phyloP scores from a whole-genome alignment of 2,797 vertebrate species.

The Salarias fasciatus region DNA sequence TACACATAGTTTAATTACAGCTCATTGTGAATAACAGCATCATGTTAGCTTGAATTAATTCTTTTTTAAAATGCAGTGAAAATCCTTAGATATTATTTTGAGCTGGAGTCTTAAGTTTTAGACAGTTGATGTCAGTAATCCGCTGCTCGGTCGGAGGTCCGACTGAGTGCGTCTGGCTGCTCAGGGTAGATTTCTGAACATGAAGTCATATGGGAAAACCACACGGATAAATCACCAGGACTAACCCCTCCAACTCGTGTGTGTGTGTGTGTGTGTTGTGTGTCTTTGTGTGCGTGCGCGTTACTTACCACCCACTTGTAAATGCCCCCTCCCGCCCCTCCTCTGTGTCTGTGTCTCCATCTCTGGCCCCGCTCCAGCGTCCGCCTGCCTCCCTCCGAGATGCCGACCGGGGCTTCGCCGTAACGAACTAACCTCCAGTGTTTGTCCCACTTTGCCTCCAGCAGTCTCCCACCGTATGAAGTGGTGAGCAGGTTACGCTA shows the following conservation, averaged over 20 bases:
- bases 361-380: conserved; percentile 37
- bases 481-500: conserved; percentile 68
- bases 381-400: conserved; percentile 52
- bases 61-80: no score
- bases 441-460: conserved; percentile 56
- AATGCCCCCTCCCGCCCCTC: conserved; percentile 36
- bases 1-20: no score
- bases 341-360: no score
- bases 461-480: conserved; percentile 58
- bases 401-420: conserved; percentile 57
- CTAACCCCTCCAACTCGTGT: conserved; percentile 32
- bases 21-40: no score
- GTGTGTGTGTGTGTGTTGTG: conserved; percentile 3
- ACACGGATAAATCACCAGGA: conserved; percentile 65
- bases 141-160: no score
- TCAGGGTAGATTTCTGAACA: conserved; percentile 51
- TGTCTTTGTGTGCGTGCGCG: conserved; percentile 22
- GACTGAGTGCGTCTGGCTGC: no score
- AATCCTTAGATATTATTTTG: no score
- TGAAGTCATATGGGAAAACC: conserved; percentile 61
- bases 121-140: no score
- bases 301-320: conserved; percentile 47
- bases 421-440: conserved; percentile 59
- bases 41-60: no score
- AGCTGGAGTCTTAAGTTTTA: no score